Evolutionary conservation across 2,113 vertebrate species (phyloP), one percentile per base, ranked within the genome.

Genomic region (Mormyrus lacerda): DNA sequence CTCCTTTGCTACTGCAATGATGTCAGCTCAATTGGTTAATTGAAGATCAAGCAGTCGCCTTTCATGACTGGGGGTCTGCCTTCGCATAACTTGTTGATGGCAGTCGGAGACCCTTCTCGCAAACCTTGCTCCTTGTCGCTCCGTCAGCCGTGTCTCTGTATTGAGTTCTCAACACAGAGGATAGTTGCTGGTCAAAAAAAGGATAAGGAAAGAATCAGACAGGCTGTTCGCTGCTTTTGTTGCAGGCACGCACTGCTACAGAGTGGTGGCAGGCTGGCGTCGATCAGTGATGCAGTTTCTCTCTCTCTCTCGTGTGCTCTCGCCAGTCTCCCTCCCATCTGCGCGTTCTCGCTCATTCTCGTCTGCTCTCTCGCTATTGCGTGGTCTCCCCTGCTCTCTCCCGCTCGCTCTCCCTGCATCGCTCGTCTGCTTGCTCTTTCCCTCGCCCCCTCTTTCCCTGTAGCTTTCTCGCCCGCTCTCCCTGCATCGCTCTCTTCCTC

Each of bases 81-180:
- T 93, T 89, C 94, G 95, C 96, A 95, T 97, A 98, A 99, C 98
- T 99, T 99, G 98, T 99, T 99, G 98, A 98, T 98, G 98, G 96
- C 96, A 96, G 96, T 95, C 96, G 95, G 95, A 95, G 94, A 95
- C 96, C 96, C 96, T 95, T 96, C 96, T 96, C 95, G 95, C 95
- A 95, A 96, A 91, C 96, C 95, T 94, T 95, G 96, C 96, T 96
- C 95, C 96, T 94, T 93, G 93, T 44, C 92, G 92, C 93, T 94
- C 73, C 53, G 94, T 95, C 96, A 96, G 96, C 96, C 96, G 94
- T 96, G 96, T 91, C 96, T 96, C 96, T 96, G 96, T 96, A 95
- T 96, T 96, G 96, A 97, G 97, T 96, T 95, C 97, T 97, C 96
- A 95, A 97, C 97, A 97, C 96, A 95, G 95, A 94, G 95, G 97